These are phyloP conservation scores for Etheostoma spectabile DNA, from an alignment of 2,113 vertebrate species.

Conservation along the genomic window DNA sequence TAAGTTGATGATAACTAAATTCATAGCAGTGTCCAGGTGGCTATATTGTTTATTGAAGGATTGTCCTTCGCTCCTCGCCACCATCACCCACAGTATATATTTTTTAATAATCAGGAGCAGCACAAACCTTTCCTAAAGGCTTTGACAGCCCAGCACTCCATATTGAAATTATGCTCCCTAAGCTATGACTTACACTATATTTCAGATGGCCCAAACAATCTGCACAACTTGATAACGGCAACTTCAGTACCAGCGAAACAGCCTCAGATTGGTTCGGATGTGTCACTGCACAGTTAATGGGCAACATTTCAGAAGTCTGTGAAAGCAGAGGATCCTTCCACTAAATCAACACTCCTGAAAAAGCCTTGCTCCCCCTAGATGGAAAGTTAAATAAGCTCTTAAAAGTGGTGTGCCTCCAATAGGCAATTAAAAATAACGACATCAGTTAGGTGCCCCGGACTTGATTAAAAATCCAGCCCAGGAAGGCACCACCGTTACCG, in stretches of 20 bases:
- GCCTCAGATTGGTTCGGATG: neutral
- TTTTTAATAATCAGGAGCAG: neutral
- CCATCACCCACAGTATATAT: neutral
- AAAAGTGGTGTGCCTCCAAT: neutral
- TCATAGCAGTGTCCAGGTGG: neutral
- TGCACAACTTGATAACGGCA: neutral
- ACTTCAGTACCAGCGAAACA: neutral
- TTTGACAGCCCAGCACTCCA: neutral
- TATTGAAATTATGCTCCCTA: neutral
- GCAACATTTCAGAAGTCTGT: conserved; percentile 1
- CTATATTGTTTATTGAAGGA: neutral
- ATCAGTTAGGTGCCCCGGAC: neutral
- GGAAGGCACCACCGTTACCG: neutral
- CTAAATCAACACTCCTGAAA: conserved; percentile 1
- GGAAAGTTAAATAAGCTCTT: conserved; percentile 32
- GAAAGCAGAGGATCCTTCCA: neutral
- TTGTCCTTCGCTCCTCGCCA: neutral
- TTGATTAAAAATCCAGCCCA: conserved; percentile 10
- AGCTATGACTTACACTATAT: neutral
- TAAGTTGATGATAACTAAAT: neutral
- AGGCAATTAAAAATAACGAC: conserved; percentile 45
- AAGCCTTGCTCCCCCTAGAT: neutral
- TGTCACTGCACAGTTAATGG: neutral
- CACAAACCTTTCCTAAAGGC: neutral
- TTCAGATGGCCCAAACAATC: neutral